Evolutionary conservation across 1,140 invertebrate species (phyloP).

Genomic region (Brachionus plicatilis): DNA sequence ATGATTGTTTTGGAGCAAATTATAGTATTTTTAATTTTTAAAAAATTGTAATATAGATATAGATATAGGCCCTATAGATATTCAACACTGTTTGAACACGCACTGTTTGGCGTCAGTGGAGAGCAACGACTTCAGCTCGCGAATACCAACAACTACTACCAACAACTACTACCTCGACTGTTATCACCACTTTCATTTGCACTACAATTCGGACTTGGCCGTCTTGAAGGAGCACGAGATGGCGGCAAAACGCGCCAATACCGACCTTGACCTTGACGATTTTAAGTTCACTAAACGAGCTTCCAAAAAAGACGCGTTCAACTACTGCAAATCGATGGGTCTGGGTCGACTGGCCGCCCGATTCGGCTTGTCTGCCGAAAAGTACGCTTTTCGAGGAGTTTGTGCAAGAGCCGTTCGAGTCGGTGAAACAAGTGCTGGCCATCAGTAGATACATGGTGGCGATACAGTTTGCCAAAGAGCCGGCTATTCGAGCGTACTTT

Average conservation of each 20-base stretch:
- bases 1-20: no score
- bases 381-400: conserved; percentile 66
- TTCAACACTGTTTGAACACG: conserved; percentile 64
- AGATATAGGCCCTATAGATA: no score
- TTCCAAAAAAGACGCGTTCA: conserved; percentile 61
- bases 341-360: conserved; percentile 47
- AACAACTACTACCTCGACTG: no score
- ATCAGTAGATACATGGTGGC: not conserved
- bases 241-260: conserved; percentile 41
- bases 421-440: not conserved
- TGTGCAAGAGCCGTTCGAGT: conserved; percentile 6
- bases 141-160: no score
- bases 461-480: conserved; percentile 75
- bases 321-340: conserved; percentile 48
- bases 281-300: conserved; percentile 53
- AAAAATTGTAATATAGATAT: no score
- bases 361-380: conserved; percentile 88
- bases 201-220: conserved; percentile 35
- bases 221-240: not conserved
- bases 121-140: conserved; percentile 75
- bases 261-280: conserved; percentile 44
- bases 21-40: no score
- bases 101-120: conserved; percentile 80
- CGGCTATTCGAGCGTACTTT: conserved; percentile 75
- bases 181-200: conserved; percentile 1